Base-by-base conservation (phyloP, 2,113 vertebrate species). In the Empidonax traillii region DNA sequence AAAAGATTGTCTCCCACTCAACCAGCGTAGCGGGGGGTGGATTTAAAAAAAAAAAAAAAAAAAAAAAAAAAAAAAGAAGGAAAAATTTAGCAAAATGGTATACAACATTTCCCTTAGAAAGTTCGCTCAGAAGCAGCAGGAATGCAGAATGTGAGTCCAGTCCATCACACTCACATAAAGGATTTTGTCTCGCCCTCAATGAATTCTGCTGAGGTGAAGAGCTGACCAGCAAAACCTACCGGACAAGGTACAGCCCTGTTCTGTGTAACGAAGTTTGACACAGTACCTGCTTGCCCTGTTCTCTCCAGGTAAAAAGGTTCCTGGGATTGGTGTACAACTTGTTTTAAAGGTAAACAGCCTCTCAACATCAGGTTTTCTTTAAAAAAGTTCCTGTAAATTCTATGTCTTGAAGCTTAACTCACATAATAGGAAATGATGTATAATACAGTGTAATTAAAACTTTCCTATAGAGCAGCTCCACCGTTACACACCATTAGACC, bases 261-360 rank as follows among this genome's bases (percentile, higher is more conserved):
- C 52, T 3, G 1, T 14, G 30, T 33, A 62, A 39, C 12, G 20
- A 51, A 4, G 44, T 68, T 41, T 82, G 69, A 89, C 80, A 84
- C 11, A 24, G 27, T 39, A 82, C 44, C 79, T 41, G 15, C 53
- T 95, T 62, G n/a, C 31, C 41, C 17, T 5, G 12, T 76, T 75
- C 76, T 28, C 46, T 49, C 28, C 9, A 85, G 18, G 39, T 66
- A 66, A 89, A 91, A 78, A 79, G 30, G 46, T 39, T 93, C 78
- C 59, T 73, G 46, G 63, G 39, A 87, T 9, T 47, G 55, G 67
- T 28, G 24, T 20, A 82, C 52, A 58, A 66, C 47, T 82, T 59
- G 46, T 91, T 91, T 73, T 67, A 55, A 65, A 80, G 43, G 82
- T 35, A 83, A 95, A 87, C 87, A 93, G 39, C 46, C 74, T 58